A percentile compares a stretch with the other conserved stretches of the same genome.
Conservation (phyloP, 2,888 invertebrate species). For the Dicranocentrus wangi region DNA sequence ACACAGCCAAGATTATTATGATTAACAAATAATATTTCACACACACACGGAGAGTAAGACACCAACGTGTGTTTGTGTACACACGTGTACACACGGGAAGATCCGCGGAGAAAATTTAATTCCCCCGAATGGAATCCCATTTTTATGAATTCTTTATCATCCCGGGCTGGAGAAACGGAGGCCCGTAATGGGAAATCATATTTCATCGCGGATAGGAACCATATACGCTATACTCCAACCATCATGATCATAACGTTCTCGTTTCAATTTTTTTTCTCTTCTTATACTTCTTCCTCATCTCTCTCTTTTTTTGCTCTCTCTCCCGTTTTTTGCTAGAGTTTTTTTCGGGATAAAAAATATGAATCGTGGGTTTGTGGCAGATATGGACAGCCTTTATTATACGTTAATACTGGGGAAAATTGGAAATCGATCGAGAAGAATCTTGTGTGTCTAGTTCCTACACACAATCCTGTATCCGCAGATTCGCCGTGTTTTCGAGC, state of each 20-base stretch:
- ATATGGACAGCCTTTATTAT: too few species aligned
- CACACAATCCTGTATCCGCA: not conserved
- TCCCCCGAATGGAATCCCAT: not conserved
- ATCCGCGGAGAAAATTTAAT: not conserved
- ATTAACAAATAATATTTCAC: too few species aligned
- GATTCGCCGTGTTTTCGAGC: too few species aligned
- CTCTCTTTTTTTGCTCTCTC: not conserved
- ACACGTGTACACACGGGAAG: too few species aligned
- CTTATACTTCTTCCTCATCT: not conserved
- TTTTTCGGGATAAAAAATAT: not conserved
- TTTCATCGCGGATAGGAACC: not conserved
- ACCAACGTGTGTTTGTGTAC: too few species aligned
- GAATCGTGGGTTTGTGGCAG: too few species aligned
- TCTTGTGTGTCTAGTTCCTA: not conserved
- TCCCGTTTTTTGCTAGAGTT: not conserved
- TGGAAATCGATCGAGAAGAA: constrained; percentile 41
- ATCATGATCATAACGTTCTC: constrained; percentile 12
- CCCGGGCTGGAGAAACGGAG: too few species aligned
- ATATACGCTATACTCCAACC: too few species aligned
- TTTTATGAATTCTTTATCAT: constrained; percentile 8
- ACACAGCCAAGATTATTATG: not conserved
- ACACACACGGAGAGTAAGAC: too few species aligned
- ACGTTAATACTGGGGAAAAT: too few species aligned
- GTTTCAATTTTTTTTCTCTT: constrained; percentile 9
- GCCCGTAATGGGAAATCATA: not conserved